These are phyloP conservation scores for Gymnocypris eckloni DNA, from an alignment of 2,797 vertebrate species.

Conservation along the genomic window DNA sequence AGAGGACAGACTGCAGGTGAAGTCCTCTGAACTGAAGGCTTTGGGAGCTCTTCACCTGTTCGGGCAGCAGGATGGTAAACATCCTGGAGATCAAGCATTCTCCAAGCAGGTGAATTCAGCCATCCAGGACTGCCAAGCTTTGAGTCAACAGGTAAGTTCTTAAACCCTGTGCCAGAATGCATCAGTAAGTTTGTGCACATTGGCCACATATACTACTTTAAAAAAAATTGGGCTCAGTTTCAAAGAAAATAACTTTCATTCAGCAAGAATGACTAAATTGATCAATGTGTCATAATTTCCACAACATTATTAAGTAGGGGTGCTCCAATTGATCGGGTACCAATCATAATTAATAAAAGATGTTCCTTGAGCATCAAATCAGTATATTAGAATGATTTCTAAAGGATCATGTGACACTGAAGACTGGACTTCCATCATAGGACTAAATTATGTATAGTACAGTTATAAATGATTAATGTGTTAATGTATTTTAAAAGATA, in stretches of 20 bases:
- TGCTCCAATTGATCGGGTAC: too few species aligned
- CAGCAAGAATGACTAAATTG: background rate
- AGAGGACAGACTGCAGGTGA: constrained; percentile 74
- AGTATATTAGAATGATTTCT: background rate
- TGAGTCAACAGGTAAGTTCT: constrained; percentile 71
- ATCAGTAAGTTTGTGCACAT: background rate
- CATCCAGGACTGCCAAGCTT: constrained; percentile 56
- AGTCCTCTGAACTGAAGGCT: constrained; percentile 75
- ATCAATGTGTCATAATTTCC: background rate
- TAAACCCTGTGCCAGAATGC: background rate
- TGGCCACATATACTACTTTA: background rate
- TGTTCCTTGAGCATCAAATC: background rate
- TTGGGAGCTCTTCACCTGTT: constrained; percentile 67
- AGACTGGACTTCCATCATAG: background rate
- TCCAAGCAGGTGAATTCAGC: constrained; percentile 55
- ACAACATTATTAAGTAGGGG: too few species aligned
- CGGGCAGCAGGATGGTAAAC: constrained; percentile 54
- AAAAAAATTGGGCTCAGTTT: background rate
- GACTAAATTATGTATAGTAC: background rate
- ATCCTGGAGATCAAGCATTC: constrained; percentile 65
- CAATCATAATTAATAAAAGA: background rate
- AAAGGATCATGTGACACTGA: background rate
- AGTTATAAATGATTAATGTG: too few species aligned
- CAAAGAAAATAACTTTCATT: background rate
- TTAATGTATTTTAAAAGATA: background rate